Evolutionary conservation across 1,140 invertebrate genomes (phyloP).

Genomic region (Chrysomallon squamiferum): DNA sequence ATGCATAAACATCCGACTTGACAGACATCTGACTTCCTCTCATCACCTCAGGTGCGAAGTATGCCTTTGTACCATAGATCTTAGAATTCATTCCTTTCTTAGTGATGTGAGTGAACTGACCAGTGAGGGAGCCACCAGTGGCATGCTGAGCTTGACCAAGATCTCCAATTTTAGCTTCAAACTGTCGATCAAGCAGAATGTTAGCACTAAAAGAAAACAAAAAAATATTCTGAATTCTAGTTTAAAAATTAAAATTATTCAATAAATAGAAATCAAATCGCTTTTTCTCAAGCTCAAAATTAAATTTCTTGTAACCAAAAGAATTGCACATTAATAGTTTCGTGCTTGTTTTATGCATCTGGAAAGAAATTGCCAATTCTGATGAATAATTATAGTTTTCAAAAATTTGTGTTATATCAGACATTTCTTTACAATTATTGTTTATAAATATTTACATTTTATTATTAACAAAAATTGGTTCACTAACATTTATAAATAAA

Average conservation of each 20-base stretch:
- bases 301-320: too few relatives aligned
- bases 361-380: too few relatives aligned
- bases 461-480: too few relatives aligned
- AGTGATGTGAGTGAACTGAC: conserved; percentile 68
- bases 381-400: too few relatives aligned
- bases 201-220: conserved; percentile 74
- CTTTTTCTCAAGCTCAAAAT: neutral
- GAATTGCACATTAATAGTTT: too few relatives aligned
- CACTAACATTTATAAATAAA: too few relatives aligned
- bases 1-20: conserved; percentile 93
- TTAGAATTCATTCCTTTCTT: conserved; percentile 55
- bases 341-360: too few relatives aligned
- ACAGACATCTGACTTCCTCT: conserved; percentile 76
- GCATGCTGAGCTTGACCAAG: conserved; percentile 80
- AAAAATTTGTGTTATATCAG: too few relatives aligned
- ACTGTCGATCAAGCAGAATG: conserved; percentile 88
- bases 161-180: conserved; percentile 90
- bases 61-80: conserved; percentile 65
- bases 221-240: neutral
- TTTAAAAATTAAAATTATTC: neutral
- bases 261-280: too few relatives aligned
- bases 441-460: too few relatives aligned
- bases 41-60: conserved; percentile 86
- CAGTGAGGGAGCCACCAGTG: conserved; percentile 71
- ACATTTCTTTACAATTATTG: too few relatives aligned